phyloP scores from a whole-genome alignment of 2,113 vertebrate genomes.

The Grantiella picta region DNA sequence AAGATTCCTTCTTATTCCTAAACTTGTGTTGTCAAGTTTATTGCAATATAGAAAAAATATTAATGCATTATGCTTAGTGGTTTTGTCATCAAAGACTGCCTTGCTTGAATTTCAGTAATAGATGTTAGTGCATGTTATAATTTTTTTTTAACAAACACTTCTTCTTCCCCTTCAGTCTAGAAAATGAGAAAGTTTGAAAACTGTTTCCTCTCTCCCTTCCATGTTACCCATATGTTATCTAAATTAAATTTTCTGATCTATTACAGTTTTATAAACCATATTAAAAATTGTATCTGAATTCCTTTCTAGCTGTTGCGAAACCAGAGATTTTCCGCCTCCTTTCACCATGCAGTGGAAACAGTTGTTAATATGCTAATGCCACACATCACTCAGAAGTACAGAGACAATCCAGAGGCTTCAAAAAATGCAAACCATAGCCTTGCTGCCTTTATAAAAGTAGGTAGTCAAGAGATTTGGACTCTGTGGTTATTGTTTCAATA shows the following conservation, averaged over 20 bases:
- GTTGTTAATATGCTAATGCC: slow-evolving; percentile 97
- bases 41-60: not conserved
- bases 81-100: not conserved
- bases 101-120: not conserved
- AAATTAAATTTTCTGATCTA: not conserved
- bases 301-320: slow-evolving; percentile 85
- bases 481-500: not conserved
- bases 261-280: not conserved
- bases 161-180: not conserved
- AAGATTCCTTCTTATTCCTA: not conserved
- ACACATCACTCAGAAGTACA: slow-evolving; percentile 96
- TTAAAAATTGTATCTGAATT: not conserved
- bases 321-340: slow-evolving; percentile 93
- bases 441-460: slow-evolving; percentile 94
- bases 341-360: slow-evolving; percentile 94
- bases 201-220: not conserved
- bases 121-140: not conserved
- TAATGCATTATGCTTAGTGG: not conserved
- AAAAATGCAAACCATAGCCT: slow-evolving; percentile 97
- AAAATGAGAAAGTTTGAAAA: not conserved
- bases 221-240: not conserved
- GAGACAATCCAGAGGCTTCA: slow-evolving; percentile 94
- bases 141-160: not conserved
- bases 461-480: not conserved
- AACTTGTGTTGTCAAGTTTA: not conserved